Percentiles rank a stretch among this genome's conserved stretches.
These are phyloP conservation scores for Amphipoea oculea DNA, from an alignment of 2,888 invertebrate species.

Conservation along the genomic window DNA sequence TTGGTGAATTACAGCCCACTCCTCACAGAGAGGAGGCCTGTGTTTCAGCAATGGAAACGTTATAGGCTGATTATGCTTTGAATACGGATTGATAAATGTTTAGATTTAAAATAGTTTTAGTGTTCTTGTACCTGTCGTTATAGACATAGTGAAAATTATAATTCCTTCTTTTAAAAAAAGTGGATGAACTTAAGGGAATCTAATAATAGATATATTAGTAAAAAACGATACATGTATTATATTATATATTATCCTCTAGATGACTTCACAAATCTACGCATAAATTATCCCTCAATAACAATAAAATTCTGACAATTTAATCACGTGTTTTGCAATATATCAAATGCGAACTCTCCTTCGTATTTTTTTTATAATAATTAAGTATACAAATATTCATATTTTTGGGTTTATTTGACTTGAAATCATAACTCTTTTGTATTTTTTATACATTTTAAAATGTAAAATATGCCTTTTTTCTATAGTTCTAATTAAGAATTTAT, in stretches of 20 bases:
- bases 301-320: neutral
- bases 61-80: too few relatives aligned
- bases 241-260: neutral
- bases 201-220: too few relatives aligned
- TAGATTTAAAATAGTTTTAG: neutral
- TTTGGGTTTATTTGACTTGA: neutral
- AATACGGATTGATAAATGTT: too few relatives aligned
- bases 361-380: neutral
- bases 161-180: neutral
- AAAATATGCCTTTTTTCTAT: neutral
- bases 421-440: neutral
- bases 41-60: too few relatives aligned
- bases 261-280: neutral
- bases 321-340: neutral
- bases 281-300: neutral
- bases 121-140: neutral
- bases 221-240: neutral
- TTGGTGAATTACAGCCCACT: too few relatives aligned
- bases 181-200: neutral
- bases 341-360: neutral
- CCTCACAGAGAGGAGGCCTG: too few relatives aligned
- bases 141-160: neutral
- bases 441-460: neutral
- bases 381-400: neutral
- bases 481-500: neutral